phyloP scores from a whole-genome alignment of 2,888 invertebrate genomes.

The Barypeithes pellucidus region DNA sequence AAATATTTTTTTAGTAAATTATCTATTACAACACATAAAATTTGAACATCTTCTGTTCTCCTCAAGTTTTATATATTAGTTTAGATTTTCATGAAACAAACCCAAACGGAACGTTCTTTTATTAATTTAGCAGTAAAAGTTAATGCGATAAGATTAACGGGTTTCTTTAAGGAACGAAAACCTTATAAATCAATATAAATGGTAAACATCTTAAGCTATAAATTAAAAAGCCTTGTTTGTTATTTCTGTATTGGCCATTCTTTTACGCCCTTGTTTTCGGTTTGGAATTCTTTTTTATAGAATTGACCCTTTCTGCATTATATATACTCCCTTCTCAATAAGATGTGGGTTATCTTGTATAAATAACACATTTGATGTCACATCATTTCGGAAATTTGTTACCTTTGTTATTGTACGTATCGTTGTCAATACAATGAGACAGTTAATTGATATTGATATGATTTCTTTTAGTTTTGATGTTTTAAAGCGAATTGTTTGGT shows the following conservation, averaged over 20 bases:
- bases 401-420: not conserved
- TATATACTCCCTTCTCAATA: not conserved
- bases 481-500: too few species aligned
- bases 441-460: too few species aligned
- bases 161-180: not conserved
- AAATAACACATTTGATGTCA: not conserved
- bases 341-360: not conserved
- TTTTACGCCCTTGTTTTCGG: not conserved
- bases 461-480: too few species aligned
- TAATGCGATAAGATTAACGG: too few species aligned
- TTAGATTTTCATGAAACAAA: too few species aligned
- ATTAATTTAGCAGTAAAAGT: too few species aligned
- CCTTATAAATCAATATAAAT: slow-evolving; percentile 11
- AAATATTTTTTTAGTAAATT: too few species aligned
- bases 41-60: too few species aligned
- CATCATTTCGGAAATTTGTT: not conserved
- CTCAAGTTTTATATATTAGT: too few species aligned
- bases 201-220: slow-evolving; percentile 1
- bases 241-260: slow-evolving; percentile 4
- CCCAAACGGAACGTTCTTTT: too few species aligned
- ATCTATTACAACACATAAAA: too few species aligned
- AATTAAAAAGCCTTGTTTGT: slow-evolving; percentile 5
- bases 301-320: not conserved
- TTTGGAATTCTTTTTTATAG: not conserved
- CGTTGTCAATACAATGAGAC: too few species aligned